phyloP scores from a whole-genome alignment of 2,888 invertebrate species.

The Lepidochitona cinerea region DNA sequence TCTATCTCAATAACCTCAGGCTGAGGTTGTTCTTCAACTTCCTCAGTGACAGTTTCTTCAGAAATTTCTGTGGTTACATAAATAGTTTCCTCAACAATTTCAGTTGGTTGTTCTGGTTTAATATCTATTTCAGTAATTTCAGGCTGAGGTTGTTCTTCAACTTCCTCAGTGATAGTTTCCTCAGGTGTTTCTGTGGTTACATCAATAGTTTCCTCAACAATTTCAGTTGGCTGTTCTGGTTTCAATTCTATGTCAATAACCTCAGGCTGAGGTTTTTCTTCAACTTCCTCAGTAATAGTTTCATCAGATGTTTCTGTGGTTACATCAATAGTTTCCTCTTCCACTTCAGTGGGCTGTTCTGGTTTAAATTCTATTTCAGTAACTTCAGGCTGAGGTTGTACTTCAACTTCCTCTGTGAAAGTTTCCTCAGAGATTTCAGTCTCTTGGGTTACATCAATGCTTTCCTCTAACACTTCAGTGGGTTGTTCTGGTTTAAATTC shows the following conservation, averaged over 20 bases:
- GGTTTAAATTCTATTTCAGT: not conserved
- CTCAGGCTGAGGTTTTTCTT: not conserved
- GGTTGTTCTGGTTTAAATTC: not conserved
- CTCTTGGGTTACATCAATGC: slow-evolving; percentile 18
- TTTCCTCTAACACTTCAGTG: no score
- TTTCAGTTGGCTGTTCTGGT: no score
- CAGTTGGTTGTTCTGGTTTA: not conserved
- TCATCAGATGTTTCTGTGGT: not conserved
- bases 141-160: not conserved
- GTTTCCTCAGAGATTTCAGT: slow-evolving; percentile 18
- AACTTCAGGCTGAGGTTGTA: not conserved
- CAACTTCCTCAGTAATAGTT: not conserved
- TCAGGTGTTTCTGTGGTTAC: no score
- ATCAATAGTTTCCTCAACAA: no score
- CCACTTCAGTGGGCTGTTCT: not conserved
- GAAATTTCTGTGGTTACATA: not conserved
- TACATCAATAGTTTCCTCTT: not conserved
- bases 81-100: not conserved
- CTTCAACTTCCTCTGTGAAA: not conserved
- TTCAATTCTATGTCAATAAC: not conserved
- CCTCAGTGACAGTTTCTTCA: not conserved
- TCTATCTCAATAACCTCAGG: not conserved
- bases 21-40: not conserved
- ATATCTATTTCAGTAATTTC: not conserved
- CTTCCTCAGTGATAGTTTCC: not conserved